Conservation (phyloP, 1,140 invertebrate species). For the Habropoda laboriosa region DNA sequence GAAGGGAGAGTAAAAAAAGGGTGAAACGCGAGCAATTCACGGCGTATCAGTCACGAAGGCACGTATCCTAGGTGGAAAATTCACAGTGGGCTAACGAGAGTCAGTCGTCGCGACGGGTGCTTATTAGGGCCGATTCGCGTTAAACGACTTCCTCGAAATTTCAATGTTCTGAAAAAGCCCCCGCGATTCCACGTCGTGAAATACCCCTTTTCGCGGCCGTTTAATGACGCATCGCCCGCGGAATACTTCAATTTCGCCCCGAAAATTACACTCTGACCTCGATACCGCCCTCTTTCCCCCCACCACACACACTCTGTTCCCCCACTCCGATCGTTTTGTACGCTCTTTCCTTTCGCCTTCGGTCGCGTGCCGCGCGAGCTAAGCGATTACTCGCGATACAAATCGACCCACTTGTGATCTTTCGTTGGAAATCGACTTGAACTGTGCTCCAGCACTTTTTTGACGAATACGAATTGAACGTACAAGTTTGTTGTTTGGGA, state of each 20-base stretch:
- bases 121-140: slow-evolving; percentile 47
- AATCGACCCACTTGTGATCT: slow-evolving; percentile 57
- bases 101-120: background rate
- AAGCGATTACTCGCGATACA: slow-evolving; percentile 55
- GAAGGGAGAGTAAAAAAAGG: background rate
- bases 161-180: slow-evolving; percentile 17
- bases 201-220: too few species aligned
- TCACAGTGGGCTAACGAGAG: slow-evolving; percentile 28
- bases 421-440: slow-evolving; percentile 7
- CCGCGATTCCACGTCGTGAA: too few species aligned
- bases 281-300: background rate
- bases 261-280: slow-evolving; percentile 56
- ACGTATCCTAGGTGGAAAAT: slow-evolving; percentile 12
- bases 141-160: slow-evolving; percentile 40
- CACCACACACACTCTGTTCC: too few species aligned
- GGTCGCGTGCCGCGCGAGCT: slow-evolving; percentile 46
- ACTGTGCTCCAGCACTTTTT: too few species aligned
- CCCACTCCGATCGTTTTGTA: background rate
- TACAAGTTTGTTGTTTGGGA: too few species aligned
- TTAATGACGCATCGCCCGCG: slow-evolving; percentile 37
- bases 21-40: background rate
- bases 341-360: background rate
- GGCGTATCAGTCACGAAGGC: background rate
- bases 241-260: slow-evolving; percentile 50
- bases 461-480: too few species aligned